Evolutionary conservation across 35 echinoderm and acorn worm species (phyloP).

Genomic region (Lytechinus variegatus): DNA sequence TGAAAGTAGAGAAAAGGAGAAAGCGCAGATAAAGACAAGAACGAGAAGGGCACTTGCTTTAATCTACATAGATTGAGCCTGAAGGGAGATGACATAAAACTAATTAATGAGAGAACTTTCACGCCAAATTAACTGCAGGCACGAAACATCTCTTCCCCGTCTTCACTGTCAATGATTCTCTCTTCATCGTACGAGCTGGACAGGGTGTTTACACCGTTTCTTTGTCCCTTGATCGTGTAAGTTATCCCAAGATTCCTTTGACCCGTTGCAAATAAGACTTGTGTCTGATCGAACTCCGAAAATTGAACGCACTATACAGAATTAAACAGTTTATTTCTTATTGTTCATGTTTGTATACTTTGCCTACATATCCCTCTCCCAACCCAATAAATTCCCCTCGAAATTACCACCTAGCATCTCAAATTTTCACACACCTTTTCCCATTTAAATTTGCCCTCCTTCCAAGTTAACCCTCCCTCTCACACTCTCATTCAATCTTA

Average conservation of each 20-base stretch:
- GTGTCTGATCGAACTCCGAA: no score
- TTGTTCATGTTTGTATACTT: no score
- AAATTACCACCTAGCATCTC: neutral
- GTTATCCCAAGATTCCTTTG: neutral
- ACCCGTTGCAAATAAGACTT: no score
- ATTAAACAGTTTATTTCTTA: no score
- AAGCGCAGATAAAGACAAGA: no score
- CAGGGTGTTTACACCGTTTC: neutral
- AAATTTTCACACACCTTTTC: neutral
- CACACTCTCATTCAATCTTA: no score
- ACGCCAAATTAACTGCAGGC: constrained; percentile 15
- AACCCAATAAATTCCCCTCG: neutral
- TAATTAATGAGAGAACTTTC: constrained; percentile 46
- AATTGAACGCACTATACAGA: no score
- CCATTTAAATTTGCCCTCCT: neutral
- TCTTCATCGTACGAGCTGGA: neutral
- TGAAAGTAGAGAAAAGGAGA: neutral
- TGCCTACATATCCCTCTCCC: no score
- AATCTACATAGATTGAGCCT: neutral
- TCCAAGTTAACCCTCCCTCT: neutral
- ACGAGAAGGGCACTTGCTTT: neutral
- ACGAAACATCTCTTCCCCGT: constrained; percentile 48
- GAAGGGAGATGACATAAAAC: constrained; percentile 6
- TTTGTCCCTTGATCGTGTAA: neutral
- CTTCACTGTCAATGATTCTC: neutral